Conservation (phyloP, 2,113 vertebrate genomes). For the Accipiter virgatus region DNA sequence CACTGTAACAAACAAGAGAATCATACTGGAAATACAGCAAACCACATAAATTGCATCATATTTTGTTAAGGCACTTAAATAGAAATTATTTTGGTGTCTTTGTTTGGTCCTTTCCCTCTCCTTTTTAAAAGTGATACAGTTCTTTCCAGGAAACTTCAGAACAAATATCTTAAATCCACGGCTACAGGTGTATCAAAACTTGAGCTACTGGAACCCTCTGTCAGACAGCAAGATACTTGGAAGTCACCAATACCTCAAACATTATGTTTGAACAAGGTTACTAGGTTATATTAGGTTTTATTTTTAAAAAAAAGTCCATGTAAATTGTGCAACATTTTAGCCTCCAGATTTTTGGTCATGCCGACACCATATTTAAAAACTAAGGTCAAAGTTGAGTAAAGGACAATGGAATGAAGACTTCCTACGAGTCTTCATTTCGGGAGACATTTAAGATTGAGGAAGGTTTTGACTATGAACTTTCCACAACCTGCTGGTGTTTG, state of each 20-base stretch:
- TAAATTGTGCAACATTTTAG: not conserved
- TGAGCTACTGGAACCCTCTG: not conserved
- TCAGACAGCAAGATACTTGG: not conserved
- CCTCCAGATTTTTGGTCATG: not conserved
- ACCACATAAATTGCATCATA: not conserved
- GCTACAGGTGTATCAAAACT: not conserved
- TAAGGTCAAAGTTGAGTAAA: not conserved
- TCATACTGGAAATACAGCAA: not conserved
- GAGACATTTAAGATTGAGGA: not conserved
- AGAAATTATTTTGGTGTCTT: not conserved
- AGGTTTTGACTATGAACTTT: not conserved
- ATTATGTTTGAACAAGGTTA: not conserved
- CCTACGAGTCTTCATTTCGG: not conserved
- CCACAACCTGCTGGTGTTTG: not conserved
- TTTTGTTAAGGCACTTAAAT: not conserved
- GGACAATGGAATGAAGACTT: not conserved
- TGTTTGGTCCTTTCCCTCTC: not conserved
- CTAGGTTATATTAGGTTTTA: not conserved
- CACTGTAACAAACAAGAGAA: not conserved
- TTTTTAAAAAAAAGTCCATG: too few relatives aligned
- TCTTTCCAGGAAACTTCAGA: not conserved
- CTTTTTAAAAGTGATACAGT: not conserved
- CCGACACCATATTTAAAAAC: not conserved
- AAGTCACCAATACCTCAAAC: not conserved
- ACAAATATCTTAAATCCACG: not conserved